Evolutionary conservation across 2,888 invertebrate genomes (phyloP).

Genomic region (Antitype chi): DNA sequence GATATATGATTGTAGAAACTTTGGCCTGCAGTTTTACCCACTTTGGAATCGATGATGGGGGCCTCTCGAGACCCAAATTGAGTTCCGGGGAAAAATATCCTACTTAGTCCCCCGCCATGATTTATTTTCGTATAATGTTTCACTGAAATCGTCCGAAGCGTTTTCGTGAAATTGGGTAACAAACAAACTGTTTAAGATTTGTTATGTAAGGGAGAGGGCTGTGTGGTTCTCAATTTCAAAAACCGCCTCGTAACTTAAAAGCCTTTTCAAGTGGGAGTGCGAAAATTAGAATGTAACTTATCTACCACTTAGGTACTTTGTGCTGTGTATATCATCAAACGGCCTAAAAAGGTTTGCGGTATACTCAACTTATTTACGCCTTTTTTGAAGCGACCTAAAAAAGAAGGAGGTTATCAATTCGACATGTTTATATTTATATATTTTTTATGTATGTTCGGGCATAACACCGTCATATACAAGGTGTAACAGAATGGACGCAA

Average conservation of each 20-base stretch:
- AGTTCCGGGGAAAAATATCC: slow-evolving; percentile 59
- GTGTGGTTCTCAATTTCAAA: slow-evolving; percentile 42
- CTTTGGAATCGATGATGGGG: slow-evolving; percentile 59
- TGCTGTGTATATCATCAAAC: not conserved
- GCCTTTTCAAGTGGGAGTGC: slow-evolving; percentile 8
- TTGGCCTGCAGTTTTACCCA: slow-evolving; percentile 49
- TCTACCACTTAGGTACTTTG: not conserved
- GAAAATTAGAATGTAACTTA: slow-evolving; percentile 42
- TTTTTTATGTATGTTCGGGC: too few relatives aligned
- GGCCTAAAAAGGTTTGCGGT: not conserved
- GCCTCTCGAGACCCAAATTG: slow-evolving; percentile 58
- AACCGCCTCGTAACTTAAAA: slow-evolving; percentile 40
- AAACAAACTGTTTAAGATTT: slow-evolving; percentile 59
- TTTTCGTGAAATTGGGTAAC: slow-evolving; percentile 53
- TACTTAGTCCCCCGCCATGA: slow-evolving; percentile 50
- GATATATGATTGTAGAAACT: slow-evolving; percentile 59
- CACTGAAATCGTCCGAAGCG: slow-evolving; percentile 37
- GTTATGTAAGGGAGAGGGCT: slow-evolving; percentile 29
- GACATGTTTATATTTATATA: too few relatives aligned
- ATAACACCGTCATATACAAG: too few relatives aligned
- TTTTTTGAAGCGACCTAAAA: too few relatives aligned
- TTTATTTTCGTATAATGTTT: slow-evolving; percentile 60
- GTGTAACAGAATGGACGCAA: too few relatives aligned
- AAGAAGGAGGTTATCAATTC: too few relatives aligned
- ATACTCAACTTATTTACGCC: not conserved